Conservation (phyloP, 2,888 invertebrate species). For the Apodemia zela region DNA sequence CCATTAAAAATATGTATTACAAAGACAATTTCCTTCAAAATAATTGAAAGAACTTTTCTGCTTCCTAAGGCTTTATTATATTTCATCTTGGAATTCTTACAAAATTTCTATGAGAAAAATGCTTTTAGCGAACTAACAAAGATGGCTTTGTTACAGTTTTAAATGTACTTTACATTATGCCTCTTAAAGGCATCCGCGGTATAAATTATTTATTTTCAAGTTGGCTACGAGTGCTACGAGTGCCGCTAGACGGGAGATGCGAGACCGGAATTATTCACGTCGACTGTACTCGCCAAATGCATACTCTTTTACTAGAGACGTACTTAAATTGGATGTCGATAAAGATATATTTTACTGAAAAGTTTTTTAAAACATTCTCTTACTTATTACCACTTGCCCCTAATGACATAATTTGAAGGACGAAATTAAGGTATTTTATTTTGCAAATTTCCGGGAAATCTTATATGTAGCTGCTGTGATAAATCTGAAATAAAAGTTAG, state of each 20-base stretch:
- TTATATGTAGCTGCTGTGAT: no score
- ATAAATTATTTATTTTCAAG: conserved; percentile 52
- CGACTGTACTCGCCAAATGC: conserved; percentile 36
- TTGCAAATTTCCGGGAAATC: no score
- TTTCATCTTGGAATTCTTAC: conserved; percentile 15
- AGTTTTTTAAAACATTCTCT: no score
- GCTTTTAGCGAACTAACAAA: conserved; percentile 18
- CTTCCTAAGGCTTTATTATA: conserved; percentile 1
- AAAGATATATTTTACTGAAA: neutral
- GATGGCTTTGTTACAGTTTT: conserved; percentile 22
- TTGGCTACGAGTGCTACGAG: conserved; percentile 33
- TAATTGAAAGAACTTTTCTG: conserved; percentile 7
- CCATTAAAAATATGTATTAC: neutral
- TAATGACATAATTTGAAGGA: no score
- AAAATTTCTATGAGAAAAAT: conserved; percentile 15
- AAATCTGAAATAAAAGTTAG: no score
- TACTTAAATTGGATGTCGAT: conserved; percentile 17
- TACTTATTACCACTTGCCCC: no score
- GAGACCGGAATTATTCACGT: conserved; percentile 51
- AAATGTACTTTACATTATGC: conserved; percentile 23
- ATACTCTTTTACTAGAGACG: conserved; percentile 14
- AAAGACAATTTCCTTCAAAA: conserved; percentile 6
- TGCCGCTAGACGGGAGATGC: conserved; percentile 33
- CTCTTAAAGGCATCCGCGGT: conserved; percentile 34
- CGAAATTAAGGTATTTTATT: no score